phyloP scores from a whole-genome alignment of 2,797 vertebrate genomes.

The Phataginus tricuspis region DNA sequence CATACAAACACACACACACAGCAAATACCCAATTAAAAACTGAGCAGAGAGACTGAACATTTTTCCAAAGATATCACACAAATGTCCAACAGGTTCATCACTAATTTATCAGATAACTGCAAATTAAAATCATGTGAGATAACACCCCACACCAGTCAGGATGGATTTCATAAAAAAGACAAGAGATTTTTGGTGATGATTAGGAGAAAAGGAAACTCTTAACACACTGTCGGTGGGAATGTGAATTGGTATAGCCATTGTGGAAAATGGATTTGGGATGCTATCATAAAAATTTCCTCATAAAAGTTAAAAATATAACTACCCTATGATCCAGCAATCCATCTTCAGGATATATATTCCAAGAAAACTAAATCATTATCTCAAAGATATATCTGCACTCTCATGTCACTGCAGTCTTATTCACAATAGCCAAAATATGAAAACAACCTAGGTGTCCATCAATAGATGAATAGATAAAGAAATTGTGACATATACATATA shows the following conservation, averaged over 20 bases:
- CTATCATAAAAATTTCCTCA: not conserved
- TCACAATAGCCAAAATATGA: not conserved
- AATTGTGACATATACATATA: not conserved
- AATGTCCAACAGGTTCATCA: not conserved
- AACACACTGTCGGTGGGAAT: no score
- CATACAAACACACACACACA: not conserved
- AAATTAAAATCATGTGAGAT: not conserved
- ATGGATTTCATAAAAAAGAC: not conserved
- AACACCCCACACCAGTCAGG: not conserved
- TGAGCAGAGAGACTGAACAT: not conserved
- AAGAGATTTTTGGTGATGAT: not conserved
- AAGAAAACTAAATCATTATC: not conserved
- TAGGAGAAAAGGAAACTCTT: not conserved
- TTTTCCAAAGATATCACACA: not conserved
- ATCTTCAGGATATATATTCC: not conserved
- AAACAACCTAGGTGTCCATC: not conserved
- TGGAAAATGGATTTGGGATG: no score
- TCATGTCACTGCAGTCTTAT: not conserved
- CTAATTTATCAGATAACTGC: not conserved
- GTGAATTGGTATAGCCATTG: not conserved
- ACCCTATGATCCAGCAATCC: not conserved
- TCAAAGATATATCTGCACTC: not conserved
- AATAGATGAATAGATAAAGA: not conserved
- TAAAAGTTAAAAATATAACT: not conserved
- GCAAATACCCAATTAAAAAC: not conserved